A percentile compares a stretch with the other conserved stretches of the same genome.
These are phyloP conservation scores for Acanthococcus lagerstroemiae DNA, from an alignment of 2,888 invertebrate genomes.

Conservation along the genomic window DNA sequence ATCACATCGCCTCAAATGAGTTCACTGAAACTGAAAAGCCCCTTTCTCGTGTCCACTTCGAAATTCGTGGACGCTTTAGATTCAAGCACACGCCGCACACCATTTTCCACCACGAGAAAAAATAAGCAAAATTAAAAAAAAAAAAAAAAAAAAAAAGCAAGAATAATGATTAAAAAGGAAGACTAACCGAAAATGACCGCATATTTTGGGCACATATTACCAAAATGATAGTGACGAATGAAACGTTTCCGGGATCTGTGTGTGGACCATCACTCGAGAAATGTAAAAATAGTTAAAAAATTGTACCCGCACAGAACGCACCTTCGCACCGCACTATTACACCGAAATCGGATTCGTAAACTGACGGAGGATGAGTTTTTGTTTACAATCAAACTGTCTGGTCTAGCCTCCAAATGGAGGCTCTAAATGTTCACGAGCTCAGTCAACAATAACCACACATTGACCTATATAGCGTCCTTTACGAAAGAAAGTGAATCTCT, in stretches of 20 bases:
- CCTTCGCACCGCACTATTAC: not conserved
- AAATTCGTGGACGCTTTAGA: too few relatives aligned
- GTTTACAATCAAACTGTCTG: slow-evolving; percentile 24
- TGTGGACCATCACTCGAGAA: not conserved
- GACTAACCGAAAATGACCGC: slow-evolving; percentile 22
- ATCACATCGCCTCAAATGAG: too few relatives aligned
- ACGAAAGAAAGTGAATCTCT: slow-evolving; percentile 30
- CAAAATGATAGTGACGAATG: not conserved
- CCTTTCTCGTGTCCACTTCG: too few relatives aligned
- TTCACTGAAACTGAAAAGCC: too few relatives aligned
- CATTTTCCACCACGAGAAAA: not conserved
- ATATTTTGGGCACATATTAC: slow-evolving; percentile 26
- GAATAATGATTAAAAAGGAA: not conserved
- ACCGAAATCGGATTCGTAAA: slow-evolving; percentile 11
- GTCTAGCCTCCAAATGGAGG: slow-evolving; percentile 26
- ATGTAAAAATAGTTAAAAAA: not conserved
- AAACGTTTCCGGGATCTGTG: not conserved
- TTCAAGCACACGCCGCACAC: too few relatives aligned
- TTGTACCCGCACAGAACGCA: not conserved
- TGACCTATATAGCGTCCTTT: slow-evolving; percentile 27
- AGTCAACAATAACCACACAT: slow-evolving; percentile 29
- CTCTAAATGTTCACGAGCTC: slow-evolving; percentile 25
- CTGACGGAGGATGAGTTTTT: slow-evolving; percentile 18
- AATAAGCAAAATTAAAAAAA: not conserved
- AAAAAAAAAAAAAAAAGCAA: slow-evolving; percentile 3